Base-by-base conservation (phyloP, 2,888 invertebrate species). In the Steinernema carpocapsae region DNA sequence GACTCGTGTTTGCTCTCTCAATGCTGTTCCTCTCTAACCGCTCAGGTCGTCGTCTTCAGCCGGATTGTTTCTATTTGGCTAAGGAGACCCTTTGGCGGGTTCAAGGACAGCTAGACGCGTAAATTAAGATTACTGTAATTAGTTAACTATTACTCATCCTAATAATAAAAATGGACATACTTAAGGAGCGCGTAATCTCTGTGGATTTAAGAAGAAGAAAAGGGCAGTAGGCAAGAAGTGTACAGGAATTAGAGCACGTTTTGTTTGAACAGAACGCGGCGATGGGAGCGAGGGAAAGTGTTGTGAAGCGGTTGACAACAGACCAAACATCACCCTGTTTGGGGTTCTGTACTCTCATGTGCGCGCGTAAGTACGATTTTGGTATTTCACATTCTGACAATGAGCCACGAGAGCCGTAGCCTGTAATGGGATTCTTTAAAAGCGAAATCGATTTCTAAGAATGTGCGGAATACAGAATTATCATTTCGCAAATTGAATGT, bases 211-310 rank as follows among this genome's bases (percentile, higher is more conserved):
- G 12, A 51, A 51, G 51, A 6, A 51, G 6, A 6, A 10, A 6
- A 10, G 56, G 7, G 22, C 43, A 43, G 14, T 43, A 7, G 43
- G 43, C 7, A 7, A 14, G 43, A 10, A 2, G 22, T 56, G 6
- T 26, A 3, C 26, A 56, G 56, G 56, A 56, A 56, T 56, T 51
- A 51, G 51, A 51, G 51, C 51, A 51, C 43, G 51, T 51, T 56
- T 19, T 56, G 56, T 56, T 56, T 56, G 56, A 56, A 26, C 26
- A 56, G 26, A 12, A 22, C 7, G 22, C n/a, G 56, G 56, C 4
- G 26, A 56, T 22, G 22, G 56, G 22, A 24, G 26, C n/a, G n/a
- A n/a, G n/a, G n/a, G n/a, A n/a, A n/a, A n/a, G n/a, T 56, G 56
- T 24, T 26, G 26, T 56, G 56, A 56, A 56, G 56, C 56, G 26